These are phyloP conservation scores for Lagopus leucura DNA, from an alignment of 2,113 vertebrate species.

Conservation along the genomic window DNA sequence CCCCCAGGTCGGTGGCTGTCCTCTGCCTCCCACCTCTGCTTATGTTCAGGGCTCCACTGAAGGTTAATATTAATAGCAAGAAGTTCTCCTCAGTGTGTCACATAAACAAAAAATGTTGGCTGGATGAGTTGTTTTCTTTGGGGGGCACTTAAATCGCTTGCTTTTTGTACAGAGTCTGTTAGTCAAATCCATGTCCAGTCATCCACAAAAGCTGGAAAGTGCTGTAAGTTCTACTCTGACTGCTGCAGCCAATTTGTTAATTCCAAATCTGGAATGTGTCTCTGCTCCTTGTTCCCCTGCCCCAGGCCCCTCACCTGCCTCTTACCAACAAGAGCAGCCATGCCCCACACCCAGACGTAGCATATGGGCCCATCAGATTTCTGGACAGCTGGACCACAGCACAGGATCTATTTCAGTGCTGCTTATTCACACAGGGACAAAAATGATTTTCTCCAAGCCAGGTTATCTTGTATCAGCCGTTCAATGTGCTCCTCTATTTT, in stretches of 20 bases:
- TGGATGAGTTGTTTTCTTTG: neutral
- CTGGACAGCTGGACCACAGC: neutral
- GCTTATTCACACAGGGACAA: neutral
- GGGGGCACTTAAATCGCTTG: neutral
- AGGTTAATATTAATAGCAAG: neutral
- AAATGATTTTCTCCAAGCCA: neutral
- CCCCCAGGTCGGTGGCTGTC: neutral
- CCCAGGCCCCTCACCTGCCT: rapidly evolving
- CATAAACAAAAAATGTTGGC: neutral
- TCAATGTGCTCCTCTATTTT: neutral
- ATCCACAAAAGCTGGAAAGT: slow-evolving; percentile 8
- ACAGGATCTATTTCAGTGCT: neutral
- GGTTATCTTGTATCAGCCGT: neutral
- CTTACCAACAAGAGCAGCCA: neutral
- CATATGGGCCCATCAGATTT: neutral
- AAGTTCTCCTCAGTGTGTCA: neutral
- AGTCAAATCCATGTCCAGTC: neutral
- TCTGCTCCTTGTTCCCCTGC: neutral
- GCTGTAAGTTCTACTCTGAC: neutral
- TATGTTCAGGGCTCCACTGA: rapidly evolving
- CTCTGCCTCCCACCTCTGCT: neutral
- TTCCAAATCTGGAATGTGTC: rapidly evolving
- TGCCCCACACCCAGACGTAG: neutral
- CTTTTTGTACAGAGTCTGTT: neutral
- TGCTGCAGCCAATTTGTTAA: neutral